A percentile compares a stretch with the other conserved stretches of the same genome.
phyloP scores from a whole-genome alignment of 2,888 invertebrate genomes.

The Leuctra nigra region DNA sequence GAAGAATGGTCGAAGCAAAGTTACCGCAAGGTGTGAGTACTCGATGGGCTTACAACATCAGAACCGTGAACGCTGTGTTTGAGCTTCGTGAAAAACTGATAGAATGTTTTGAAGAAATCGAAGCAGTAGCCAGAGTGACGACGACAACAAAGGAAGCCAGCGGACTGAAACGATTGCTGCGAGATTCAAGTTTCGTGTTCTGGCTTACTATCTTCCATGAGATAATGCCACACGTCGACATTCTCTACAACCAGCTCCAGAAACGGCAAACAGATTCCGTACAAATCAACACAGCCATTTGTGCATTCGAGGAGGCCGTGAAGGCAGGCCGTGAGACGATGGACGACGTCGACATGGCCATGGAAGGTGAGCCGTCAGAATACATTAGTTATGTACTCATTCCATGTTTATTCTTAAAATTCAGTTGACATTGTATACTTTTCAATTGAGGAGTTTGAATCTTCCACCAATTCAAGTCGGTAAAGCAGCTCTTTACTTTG shows the following conservation, averaged over 20 bases:
- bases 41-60: constrained; percentile 29
- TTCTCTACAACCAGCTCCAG: constrained; percentile 31
- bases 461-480: too few species aligned
- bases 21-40: constrained; percentile 23
- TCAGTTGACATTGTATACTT: too few species aligned
- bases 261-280: constrained; percentile 12
- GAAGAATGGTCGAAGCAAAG: constrained; percentile 27
- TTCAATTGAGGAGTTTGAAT: too few species aligned
- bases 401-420: too few species aligned
- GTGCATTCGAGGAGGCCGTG: constrained; percentile 24
- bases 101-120: constrained; percentile 32
- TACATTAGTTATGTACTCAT: too few species aligned
- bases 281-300: constrained; percentile 20
- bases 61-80: constrained; percentile 27
- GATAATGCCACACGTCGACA: constrained; percentile 32
- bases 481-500: too few species aligned
- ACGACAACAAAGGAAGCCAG: constrained; percentile 19
- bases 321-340: too few species aligned
- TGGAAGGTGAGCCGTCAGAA: too few species aligned
- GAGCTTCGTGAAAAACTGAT: constrained; percentile 30
- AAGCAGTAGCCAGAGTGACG: constrained; percentile 8
- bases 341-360: too few species aligned
- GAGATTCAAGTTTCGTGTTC: constrained; percentile 26
- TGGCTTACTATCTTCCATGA: too few species aligned
- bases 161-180: neutral